Base-by-base conservation (phyloP, 2,888 invertebrate species). In the Masnerella sp. region DNA sequence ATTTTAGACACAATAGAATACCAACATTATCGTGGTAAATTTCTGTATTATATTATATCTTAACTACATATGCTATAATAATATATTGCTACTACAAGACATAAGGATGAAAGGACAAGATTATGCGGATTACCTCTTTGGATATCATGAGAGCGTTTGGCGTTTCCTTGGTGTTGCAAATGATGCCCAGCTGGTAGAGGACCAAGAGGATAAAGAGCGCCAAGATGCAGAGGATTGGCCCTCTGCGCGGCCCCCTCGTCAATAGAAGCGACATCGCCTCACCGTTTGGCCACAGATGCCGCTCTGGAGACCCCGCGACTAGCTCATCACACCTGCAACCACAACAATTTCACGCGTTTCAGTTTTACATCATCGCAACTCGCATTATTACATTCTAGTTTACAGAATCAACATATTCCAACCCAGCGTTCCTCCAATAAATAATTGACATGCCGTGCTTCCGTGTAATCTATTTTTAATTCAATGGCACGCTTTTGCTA, bases 151-250 rank as follows among this genome's bases (percentile, higher is more conserved):
- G 78, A 7, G 88, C 79, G 5, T 80, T 77, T 3, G 85, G 83
- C 59, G 77, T 79, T 20, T 83, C 81, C 56, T 84, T 87, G 9
- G 80, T 77, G 32, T 82, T 82, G 74, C 88, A 88, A 42, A 89
- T 86, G 54, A 89, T 84, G 34, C 88, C 88, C 36, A 89, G 83
- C 68, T 88, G 88, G 73, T 89, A 85, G 3, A 89, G 83, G 32
- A 87, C 82, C 42, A 88, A 87, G 40, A 88, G 79, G 20, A 86
- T 80, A 62, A 87, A 79, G n/a, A 89, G 81, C 38, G 85, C 84
- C 36, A 86, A 75, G 76, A 88, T 81, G 76, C 86, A 88, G 74
- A 87, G 84, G 62, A 89, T 79, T 68, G 88, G 84, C 62, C 85
- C 87, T 76, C 87, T 85, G 40, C 88, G 87, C 71, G 84, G 82